These are phyloP conservation scores for Aegithalos caudatus DNA, from an alignment of 2,113 vertebrate species.

Conservation along the genomic window DNA sequence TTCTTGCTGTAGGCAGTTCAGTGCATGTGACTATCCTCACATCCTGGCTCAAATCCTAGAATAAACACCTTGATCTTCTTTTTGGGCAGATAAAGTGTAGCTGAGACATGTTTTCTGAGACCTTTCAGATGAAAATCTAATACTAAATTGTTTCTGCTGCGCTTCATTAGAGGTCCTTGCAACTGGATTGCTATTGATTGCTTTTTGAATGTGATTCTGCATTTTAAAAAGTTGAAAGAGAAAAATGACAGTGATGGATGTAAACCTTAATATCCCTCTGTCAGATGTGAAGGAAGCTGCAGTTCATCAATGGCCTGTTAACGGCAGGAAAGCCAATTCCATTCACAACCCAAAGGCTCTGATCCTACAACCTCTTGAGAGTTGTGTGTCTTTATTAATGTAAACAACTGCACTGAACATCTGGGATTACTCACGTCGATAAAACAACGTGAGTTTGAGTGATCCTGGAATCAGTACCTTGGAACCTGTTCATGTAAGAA, in stretches of 20 bases:
- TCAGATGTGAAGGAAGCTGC: neutral
- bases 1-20: neutral
- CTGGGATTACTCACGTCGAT: neutral
- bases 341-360: neutral
- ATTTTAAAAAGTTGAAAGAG: slow-evolving; percentile 17
- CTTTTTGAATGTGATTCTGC: slow-evolving; percentile 15
- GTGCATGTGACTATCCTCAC: neutral
- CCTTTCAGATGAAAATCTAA: slow-evolving; percentile 9
- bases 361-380: neutral
- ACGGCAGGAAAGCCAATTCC: neutral
- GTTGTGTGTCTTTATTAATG: neutral
- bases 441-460: neutral
- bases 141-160: neutral
- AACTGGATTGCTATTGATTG: slow-evolving; percentile 18
- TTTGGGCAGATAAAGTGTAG: neutral
- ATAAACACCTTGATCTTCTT: neutral
- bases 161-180: slow-evolving; percentile 8
- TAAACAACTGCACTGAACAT: neutral
- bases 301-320: slow-evolving; percentile 30
- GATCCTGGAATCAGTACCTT: neutral
- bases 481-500: neutral
- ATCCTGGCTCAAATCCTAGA: neutral
- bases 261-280: neutral
- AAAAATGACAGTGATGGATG: slow-evolving; percentile 3
- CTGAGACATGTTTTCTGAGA: neutral